phyloP scores from a whole-genome alignment of 2,888 invertebrate genomes.

The Osmoderma eremita region DNA sequence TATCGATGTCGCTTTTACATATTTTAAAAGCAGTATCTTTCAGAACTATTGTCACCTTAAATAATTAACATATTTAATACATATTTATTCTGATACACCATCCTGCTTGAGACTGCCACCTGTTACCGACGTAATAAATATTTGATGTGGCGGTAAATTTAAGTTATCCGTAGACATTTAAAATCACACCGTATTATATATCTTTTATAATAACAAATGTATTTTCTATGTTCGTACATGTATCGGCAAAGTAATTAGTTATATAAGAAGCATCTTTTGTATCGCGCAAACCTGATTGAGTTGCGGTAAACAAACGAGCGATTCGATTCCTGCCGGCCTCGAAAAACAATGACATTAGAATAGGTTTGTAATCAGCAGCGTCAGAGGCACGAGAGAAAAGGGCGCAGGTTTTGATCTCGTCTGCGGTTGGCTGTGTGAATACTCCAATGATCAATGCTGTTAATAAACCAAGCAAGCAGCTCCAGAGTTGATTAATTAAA shows the following conservation, averaged over 20 bases:
- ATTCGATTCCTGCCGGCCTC: slow-evolving; percentile 26
- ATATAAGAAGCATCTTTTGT: slow-evolving; percentile 1
- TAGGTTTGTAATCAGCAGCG: slow-evolving; percentile 40
- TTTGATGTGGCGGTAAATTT: no score
- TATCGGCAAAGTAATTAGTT: slow-evolving; percentile 30
- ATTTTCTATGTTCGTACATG: background rate
- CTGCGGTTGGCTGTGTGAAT: slow-evolving; percentile 62
- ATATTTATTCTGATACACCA: no score
- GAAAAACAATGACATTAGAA: slow-evolving; percentile 41
- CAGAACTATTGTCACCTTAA: no score
- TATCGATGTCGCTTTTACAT: no score
- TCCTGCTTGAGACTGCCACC: no score
- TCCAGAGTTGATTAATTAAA: slow-evolving; percentile 64
- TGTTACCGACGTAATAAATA: no score
- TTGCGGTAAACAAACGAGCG: slow-evolving; percentile 27
- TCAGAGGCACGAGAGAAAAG: slow-evolving; percentile 46
- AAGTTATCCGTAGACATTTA: no score
- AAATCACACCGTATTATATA: no score
- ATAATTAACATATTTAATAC: no score
- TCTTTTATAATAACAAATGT: no score
- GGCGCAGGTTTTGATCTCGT: slow-evolving; percentile 60
- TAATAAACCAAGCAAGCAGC: slow-evolving; percentile 61
- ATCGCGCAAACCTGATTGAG: slow-evolving; percentile 5
- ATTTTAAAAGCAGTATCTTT: no score
- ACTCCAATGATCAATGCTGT: slow-evolving; percentile 64